A percentile compares a stretch with the other conserved stretches of the same genome.
Evolutionary conservation across 2,797 vertebrate species (phyloP).

Genomic region (Gymnodraco acuticeps): DNA sequence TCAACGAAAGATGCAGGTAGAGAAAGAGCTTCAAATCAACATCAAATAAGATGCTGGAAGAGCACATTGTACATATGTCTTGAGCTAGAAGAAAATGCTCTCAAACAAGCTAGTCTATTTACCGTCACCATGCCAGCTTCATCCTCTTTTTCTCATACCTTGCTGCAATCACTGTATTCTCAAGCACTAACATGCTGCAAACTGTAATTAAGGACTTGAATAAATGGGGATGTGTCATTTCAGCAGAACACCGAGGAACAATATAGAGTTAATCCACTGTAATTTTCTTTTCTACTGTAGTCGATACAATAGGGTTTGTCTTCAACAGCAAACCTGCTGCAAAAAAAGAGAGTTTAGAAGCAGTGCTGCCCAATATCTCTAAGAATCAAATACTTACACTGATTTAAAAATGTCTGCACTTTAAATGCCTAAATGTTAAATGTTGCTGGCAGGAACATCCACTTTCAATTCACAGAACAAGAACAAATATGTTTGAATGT

Average conservation of each 20-base stretch:
- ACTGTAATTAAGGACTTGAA: conserved; percentile 81
- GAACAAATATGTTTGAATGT: conserved; percentile 12
- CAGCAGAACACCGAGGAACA: conserved; percentile 65
- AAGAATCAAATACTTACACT: conserved; percentile 4
- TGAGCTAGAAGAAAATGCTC: conserved; percentile 30
- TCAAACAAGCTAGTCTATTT: conserved; percentile 36
- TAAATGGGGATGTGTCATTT: conserved; percentile 72
- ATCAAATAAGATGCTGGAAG: conserved; percentile 27
- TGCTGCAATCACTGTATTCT: conserved; percentile 59
- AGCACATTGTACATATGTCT: conserved; percentile 26
- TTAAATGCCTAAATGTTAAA: conserved; percentile 19
- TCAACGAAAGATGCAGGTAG: conserved; percentile 33
- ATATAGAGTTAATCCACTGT: conserved; percentile 71
- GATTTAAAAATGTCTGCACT: conserved; percentile 22
- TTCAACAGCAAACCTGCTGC: conserved; percentile 40
- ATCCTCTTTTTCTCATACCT: conserved; percentile 34
- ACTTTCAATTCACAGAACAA: conserved; percentile 7
- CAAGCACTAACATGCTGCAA: conserved; percentile 73
- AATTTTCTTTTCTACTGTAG: conserved; percentile 68
- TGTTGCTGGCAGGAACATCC: background rate
- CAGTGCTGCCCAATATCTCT: background rate
- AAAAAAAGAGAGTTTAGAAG: conserved; percentile 27
- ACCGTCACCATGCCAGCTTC: conserved; percentile 43
- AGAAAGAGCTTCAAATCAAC: conserved; percentile 32
- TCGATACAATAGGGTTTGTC: conserved; percentile 33